Percentiles rank a stretch among this genome's conserved stretches.
phyloP scores from a whole-genome alignment of 1,140 invertebrate genomes.

The Manduca sexta region DNA sequence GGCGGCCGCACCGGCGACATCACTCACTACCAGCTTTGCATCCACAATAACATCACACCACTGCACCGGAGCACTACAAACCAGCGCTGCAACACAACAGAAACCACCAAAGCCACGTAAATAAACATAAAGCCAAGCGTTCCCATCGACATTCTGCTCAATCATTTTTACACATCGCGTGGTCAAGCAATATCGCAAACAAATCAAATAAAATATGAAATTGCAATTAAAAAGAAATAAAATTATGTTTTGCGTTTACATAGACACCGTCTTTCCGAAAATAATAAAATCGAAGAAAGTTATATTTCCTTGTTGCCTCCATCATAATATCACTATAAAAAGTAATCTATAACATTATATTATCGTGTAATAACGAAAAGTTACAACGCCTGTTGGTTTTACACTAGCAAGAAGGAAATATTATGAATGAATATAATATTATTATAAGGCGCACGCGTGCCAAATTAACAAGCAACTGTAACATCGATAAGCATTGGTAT shows the following conservation, averaged over 20 bases:
- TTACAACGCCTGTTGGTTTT: not conserved
- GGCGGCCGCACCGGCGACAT: constrained; percentile 66
- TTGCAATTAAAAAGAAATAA: not conserved
- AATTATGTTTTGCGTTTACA: not conserved
- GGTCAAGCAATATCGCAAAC: not conserved
- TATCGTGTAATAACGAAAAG: too few relatives aligned
- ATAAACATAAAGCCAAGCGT: constrained; percentile 50
- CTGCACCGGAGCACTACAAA: constrained; percentile 53
- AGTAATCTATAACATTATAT: not conserved
- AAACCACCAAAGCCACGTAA: constrained; percentile 53
- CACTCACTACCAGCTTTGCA: constrained; percentile 21
- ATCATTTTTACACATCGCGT: not conserved
- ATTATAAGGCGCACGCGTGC: not conserved
- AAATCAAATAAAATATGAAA: not conserved
- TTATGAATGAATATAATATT: not conserved
- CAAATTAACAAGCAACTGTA: too few relatives aligned
- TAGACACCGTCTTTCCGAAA: too few relatives aligned
- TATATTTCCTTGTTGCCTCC: not conserved
- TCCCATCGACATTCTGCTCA: constrained; percentile 1
- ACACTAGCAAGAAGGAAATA: not conserved
- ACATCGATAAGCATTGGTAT: too few relatives aligned
- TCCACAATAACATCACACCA: constrained; percentile 49
- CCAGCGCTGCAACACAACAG: constrained; percentile 61
- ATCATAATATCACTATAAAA: too few relatives aligned
- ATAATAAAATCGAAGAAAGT: not conserved